Base-by-base conservation (phyloP, 2,888 invertebrate genomes). In the Ctena decussata region DNA sequence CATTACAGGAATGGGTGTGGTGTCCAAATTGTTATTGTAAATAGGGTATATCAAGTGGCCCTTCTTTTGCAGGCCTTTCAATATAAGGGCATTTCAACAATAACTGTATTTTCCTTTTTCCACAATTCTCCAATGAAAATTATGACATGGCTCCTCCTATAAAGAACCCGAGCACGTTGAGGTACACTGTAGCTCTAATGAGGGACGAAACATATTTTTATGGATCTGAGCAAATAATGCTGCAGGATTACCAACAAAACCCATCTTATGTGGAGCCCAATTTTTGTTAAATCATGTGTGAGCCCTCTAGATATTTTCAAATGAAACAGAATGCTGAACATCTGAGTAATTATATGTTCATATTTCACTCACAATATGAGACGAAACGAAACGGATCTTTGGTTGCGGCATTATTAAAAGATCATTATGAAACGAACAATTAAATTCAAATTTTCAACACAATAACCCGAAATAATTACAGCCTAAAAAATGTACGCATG, bases 331-430 rank as follows among this genome's bases (percentile, higher is more conserved):
- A 65, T 65, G 32, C 65, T 21, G 35, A 65, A 65, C 65, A 65
- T 65, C 65, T 65, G 65, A 65, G 65, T 65, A 65, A 65, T 65
- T 65, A 18, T 65, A 65, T 65, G 65, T 65, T 65, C 35, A 35
- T 18, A 35, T 65, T 65, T 65, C 65, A 65, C 24, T 35, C 32
- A 65, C 65, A 65, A 65, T 35, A 65, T 3, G 35, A 35, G 32
- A 5, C 35, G 35, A 30, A 65, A 57, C 8, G 27, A 24, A 57
- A 27, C 5, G 27, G 57, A 57, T 57, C 57, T 57, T 27, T 57
- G 57, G 27, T 5, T 57, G 57, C 57, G 3, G 12, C 8, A 57
- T 57, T 6, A 57, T 57, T 57, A 57, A 57, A 57, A 57, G 57
- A 57, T n/a, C 57, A 57, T 57, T 57, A 57, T 27, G 57, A 57